Evolutionary conservation across 2,113 vertebrate species (phyloP), one percentile per base, ranked within the genome.

Genomic region (Leucopsar rothschildi): DNA sequence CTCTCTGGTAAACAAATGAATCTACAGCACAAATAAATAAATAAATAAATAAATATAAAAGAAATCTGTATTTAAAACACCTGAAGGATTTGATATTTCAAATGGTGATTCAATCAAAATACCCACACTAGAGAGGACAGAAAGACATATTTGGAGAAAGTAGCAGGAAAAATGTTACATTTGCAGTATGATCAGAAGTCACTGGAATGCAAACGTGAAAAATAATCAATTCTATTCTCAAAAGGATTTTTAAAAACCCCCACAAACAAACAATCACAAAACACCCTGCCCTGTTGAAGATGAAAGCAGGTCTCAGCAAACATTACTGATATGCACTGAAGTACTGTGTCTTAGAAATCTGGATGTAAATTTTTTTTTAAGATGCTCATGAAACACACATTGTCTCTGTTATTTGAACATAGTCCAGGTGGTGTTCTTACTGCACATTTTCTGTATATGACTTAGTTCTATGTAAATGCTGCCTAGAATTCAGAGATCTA

Each of bases 241-340:
- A 90, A 88, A 15, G 11, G 9, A 56, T 60, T 80, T 3, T 0
- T 25, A 3, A 59, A 45, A 65, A 56, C 3, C 0, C 0, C 2
- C 27, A 66, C 12, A 47, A 77, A 66, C 12, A 13, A 57, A 61
- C 7, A 0, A 75, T 53, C 35, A 61, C 33, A 77, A 75, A 75
- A 27, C 27, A 73, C 4, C 9, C 31, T 64, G 22, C 33, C 75
- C 33, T 53, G 40, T 15, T 49, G 59, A 88, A 81, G 55, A 81
- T 56, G n/a, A 84, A 95, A 86, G 40, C 37, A 89, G 22, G 10
- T 68, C 29, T 70, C 55, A 82, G 63, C 39, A 89, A 92, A 70
- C 11, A 16, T 15, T 79, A 82, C 49, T 28, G 40, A 92, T 40
- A 73, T 80, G 50, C 49, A 90, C 39, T 92, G 31, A 93, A 82